A percentile compares a stretch with the other conserved stretches of the same genome.
These are phyloP conservation scores for Nemapogon koenigi DNA, from an alignment of 2,888 invertebrate species.

Conservation along the genomic window DNA sequence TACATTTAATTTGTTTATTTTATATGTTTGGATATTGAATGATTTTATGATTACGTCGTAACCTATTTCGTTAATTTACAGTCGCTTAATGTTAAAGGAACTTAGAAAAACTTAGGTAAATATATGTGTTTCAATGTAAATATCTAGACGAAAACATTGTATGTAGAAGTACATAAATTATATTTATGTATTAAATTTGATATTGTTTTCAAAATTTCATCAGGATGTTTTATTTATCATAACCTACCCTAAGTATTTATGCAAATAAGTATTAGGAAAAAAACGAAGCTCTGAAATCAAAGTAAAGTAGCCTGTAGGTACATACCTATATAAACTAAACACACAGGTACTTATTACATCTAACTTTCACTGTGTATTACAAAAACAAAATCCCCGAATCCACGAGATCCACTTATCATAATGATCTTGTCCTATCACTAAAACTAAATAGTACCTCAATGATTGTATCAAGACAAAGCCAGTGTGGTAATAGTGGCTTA, in stretches of 20 bases:
- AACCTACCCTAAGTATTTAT: not conserved
- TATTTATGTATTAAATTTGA: slow-evolving; percentile 66
- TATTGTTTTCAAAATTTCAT: slow-evolving; percentile 64
- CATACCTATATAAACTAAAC: too few species aligned
- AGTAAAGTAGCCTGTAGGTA: too few species aligned
- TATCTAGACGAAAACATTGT: slow-evolving; percentile 59
- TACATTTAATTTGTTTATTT: slow-evolving; percentile 27
- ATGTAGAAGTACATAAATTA: slow-evolving; percentile 62
- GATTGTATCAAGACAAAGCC: too few species aligned
- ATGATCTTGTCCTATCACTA: too few species aligned
- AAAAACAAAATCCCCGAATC: too few species aligned
- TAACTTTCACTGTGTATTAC: too few species aligned
- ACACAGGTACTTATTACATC: too few species aligned
- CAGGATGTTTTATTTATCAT: slow-evolving; percentile 38
- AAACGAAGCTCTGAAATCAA: too few species aligned
- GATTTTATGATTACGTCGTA: slow-evolving; percentile 35
- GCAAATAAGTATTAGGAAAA: too few species aligned
- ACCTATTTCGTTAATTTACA: slow-evolving; percentile 27
- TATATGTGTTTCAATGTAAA: slow-evolving; percentile 62
- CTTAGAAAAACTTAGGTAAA: slow-evolving; percentile 42
- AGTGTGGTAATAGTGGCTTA: too few species aligned
- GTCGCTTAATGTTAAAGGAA: slow-evolving; percentile 50
- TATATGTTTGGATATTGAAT: slow-evolving; percentile 34
- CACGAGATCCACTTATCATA: too few species aligned
- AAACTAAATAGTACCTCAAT: too few species aligned